Evolutionary conservation across 1,140 invertebrate genomes (phyloP).

Genomic region (Scaptomyza graminum): DNA sequence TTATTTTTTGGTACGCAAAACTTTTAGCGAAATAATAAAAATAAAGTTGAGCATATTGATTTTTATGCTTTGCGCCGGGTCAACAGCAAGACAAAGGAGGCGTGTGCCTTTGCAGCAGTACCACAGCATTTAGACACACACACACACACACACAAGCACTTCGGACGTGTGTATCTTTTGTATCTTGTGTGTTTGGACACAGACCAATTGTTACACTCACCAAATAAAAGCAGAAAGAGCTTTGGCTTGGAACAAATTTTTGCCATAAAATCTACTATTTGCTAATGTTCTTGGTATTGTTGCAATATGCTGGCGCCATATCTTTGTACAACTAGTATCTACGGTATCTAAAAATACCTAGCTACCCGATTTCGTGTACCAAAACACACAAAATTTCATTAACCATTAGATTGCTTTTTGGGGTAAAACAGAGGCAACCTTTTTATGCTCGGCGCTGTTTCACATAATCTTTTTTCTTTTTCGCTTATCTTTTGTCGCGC

Average conservation of each 20-base stretch:
- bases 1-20: constrained; percentile 36
- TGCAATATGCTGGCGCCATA: neutral
- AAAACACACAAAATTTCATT: constrained; percentile 47
- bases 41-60: constrained; percentile 80
- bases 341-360: neutral
- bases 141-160: constrained; percentile 29
- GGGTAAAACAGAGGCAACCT: constrained; percentile 13
- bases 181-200: constrained; percentile 58
- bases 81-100: constrained; percentile 9
- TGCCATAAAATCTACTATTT: constrained; percentile 14
- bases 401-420: constrained; percentile 26
- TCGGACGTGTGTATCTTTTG: constrained; percentile 80
- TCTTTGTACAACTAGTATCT: neutral
- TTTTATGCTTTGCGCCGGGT: constrained; percentile 59
- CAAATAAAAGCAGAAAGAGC: constrained; percentile 14
- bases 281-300: constrained; percentile 12
- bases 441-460: constrained; percentile 24
- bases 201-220: constrained; percentile 53
- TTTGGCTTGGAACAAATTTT: neutral
- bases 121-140: constrained; percentile 31
- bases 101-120: constrained; percentile 30
- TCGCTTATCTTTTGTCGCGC: constrained; percentile 30
- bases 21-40: constrained; percentile 25
- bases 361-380: neutral
- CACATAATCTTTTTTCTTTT: constrained; percentile 31